These are phyloP conservation scores for Salvelinus sp. DNA, from an alignment of 2,113 vertebrate genomes.

Conservation along the genomic window DNA sequence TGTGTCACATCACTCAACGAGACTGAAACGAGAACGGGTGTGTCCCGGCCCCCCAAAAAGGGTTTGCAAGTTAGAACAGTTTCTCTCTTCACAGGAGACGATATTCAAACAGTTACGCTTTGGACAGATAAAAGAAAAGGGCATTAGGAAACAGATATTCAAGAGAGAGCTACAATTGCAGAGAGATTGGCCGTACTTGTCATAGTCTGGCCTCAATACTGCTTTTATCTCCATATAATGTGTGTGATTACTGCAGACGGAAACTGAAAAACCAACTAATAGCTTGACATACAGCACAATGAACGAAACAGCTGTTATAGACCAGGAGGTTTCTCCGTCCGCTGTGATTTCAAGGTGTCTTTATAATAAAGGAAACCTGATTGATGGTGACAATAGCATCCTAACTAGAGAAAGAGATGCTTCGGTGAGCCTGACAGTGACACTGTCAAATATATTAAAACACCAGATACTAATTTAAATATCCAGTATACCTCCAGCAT, in stretches of 20 bases:
- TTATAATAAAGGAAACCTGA: conserved; percentile 17
- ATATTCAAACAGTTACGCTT: not conserved
- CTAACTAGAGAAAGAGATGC: not conserved
- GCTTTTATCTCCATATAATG: conserved; percentile 8
- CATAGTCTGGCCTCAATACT: not conserved
- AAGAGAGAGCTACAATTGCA: conserved; percentile 12
- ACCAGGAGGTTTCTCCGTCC: not conserved
- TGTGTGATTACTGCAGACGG: conserved; percentile 16
- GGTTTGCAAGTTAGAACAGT: not conserved
- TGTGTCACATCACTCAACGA: conserved; percentile 21
- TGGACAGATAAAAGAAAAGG: not conserved
- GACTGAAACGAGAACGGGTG: not conserved
- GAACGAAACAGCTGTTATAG: not conserved
- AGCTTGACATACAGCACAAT: not conserved
- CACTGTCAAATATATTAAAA: not conserved
- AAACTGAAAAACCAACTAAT: conserved; percentile 1
- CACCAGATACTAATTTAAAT: too few species aligned
- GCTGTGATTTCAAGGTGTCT: conserved; percentile 38
- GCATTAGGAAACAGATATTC: conserved; percentile 6
- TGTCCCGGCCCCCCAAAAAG: not conserved
- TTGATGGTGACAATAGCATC: not conserved
- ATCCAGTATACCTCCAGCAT: too few species aligned
- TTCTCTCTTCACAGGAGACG: not conserved
- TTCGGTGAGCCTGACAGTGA: not conserved
- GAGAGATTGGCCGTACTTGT: conserved; percentile 27